Base-by-base conservation (phyloP, 2,797 vertebrate genomes). In the Hypotaenidia philippensis region DNA sequence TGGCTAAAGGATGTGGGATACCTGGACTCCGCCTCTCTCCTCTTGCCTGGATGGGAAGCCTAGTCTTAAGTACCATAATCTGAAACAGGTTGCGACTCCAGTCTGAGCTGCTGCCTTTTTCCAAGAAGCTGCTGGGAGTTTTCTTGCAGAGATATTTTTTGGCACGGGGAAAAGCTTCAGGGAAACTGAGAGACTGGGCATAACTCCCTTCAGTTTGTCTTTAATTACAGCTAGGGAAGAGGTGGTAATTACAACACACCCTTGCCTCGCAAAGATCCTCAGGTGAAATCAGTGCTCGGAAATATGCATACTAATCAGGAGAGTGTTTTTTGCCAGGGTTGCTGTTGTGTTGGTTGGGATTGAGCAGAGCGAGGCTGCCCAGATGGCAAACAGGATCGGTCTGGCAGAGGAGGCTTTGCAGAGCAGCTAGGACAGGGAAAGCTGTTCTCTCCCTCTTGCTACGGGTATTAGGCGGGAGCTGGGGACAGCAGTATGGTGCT, bases 171-270 rank as follows among this genome's bases (percentile, higher is more conserved):
- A 84, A 91, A 93, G 95, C 94, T 95, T 94, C 90, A 81, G 89
- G 91, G 87, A 69, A 71, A 50, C 40, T 0, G 5, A 71, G 76
- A 95, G 82, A 83, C 82, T 95, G 93, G 87, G 94, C 96, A 95
- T 44, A 75, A 70, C 89, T 96, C 94, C 96, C 95, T 96, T 71
- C 91, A 83, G 95, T 94, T 96, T 96, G 89, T 64, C 94, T 97
- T 97, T 96, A 97, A 97, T 97, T 97, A 97, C 94, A 94, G 79
- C 79, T 29, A 80, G 89, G 93, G 95, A 95, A 96, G 91, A 85
- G 86, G 90, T 75, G 84, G 92, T 91, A 91, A 90, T 91, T 93
- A 91, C 91, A 76, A 81, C 93, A 86, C 86, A 79, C 96, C 94
- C 95, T 95, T 63, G 84, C 93, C 91, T 92, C 1, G 47, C 87